These are phyloP conservation scores for Zosterops borbonicus DNA, from an alignment of 2,113 vertebrate genomes.

Conservation along the genomic window DNA sequence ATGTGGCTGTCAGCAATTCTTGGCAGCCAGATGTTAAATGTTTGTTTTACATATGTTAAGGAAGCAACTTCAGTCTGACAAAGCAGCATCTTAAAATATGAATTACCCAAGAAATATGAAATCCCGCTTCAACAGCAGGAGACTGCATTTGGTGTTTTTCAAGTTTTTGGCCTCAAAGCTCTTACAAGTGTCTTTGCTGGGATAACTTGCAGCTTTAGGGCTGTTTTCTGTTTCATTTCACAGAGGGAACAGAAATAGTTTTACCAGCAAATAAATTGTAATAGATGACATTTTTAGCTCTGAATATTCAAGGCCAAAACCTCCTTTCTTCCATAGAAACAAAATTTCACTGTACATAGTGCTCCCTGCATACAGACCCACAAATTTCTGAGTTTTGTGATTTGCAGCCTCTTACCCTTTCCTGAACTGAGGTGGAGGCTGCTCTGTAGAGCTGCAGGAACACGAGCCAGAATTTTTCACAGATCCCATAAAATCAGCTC, in stretches of 20 bases:
- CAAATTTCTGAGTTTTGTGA: background rate
- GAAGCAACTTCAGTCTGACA: background rate
- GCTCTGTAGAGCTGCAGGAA: background rate
- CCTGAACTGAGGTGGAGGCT: background rate
- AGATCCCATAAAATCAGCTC: background rate
- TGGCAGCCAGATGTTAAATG: background rate
- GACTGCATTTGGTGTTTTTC: background rate
- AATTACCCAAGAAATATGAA: background rate
- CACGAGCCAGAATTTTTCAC: fast-evolving
- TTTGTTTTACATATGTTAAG: background rate
- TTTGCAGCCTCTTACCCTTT: background rate
- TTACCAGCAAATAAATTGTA: background rate
- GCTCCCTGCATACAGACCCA: background rate
- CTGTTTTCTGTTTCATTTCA: background rate
- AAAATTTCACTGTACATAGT: background rate
- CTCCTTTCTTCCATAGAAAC: background rate
- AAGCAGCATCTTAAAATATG: background rate
- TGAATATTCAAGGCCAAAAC: background rate
- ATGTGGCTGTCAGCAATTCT: background rate
- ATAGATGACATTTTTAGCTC: background rate
- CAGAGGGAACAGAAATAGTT: background rate
- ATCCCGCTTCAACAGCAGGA: background rate
- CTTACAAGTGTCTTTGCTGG: background rate
- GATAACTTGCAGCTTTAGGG: background rate
- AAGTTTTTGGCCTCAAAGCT: background rate